Base-by-base conservation (phyloP, 2,113 vertebrate species). In the Microcebus jonahi region DNA sequence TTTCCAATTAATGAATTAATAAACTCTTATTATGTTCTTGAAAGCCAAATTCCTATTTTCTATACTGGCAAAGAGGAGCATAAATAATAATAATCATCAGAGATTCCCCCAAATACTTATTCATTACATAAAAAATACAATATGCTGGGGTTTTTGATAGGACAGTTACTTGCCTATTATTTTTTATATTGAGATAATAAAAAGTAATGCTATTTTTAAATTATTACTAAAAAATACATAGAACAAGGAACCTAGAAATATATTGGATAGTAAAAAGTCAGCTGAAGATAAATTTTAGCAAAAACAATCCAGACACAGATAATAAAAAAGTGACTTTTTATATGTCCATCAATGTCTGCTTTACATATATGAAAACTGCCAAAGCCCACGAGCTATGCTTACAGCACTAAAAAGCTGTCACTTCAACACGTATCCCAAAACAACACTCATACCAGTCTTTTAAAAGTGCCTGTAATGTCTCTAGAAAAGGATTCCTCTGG, bases 1-100 rank as follows among this genome's bases (percentile, higher is more conserved):
- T 92, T 96, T 96, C n/a, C 70, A 81, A 92, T 96, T 84, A 97
- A 88, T 88, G 61, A 92, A 90, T 79, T 77, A 86, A 89, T 61
- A 94, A 87, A 97, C 42, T 65, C 23, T 4, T 75, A 15, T 63
- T 91, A 42, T 61, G 13, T 75, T 77, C 48, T 85, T 84, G 21
- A 88, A 92, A 7, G 11, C 20, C 36, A 91, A 71, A 81, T 90
- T 82, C 91, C 42, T 86, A 65, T 67, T 94, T 91, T 68, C 5
- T 83, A 83, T 18, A 79, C 31, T 81, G 79, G 13, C 18, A 94
- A 93, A 25, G 21, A 36, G 48, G 31, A 23, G 13, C 5, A 87
- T 39, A 88, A 85, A 59, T 27, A 82, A 45, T 59, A 85, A 90
- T 11, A 94, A 71, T 81, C 45, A 94, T 61, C 6, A 48, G 3